phyloP scores from a whole-genome alignment of 1,140 invertebrate species.

The Scaptomyza pallida region DNA sequence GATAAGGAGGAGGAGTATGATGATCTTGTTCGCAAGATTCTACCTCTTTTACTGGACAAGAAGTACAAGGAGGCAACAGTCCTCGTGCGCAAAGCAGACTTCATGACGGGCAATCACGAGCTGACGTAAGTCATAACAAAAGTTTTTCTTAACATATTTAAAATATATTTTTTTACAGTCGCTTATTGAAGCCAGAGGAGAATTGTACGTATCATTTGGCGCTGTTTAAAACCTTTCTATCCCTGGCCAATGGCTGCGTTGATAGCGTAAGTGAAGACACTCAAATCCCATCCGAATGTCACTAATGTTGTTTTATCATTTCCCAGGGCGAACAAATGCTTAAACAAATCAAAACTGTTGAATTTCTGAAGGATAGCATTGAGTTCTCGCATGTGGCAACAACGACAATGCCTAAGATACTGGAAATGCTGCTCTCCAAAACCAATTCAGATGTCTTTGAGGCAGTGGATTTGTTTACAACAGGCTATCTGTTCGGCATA shows the following conservation, averaged over 20 bases:
- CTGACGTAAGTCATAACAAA: constrained; percentile 28
- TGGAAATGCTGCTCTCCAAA: constrained; percentile 90
- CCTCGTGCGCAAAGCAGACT: constrained; percentile 71
- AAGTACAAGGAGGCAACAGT: constrained; percentile 67
- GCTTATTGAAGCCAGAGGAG: constrained; percentile 60
- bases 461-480: constrained; percentile 93
- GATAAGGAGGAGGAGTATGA: constrained; percentile 78
- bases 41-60: constrained; percentile 59
- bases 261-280: constrained; percentile 58
- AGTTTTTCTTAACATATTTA: not conserved
- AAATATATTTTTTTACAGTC: constrained; percentile 26
- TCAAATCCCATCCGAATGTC: too few relatives aligned
- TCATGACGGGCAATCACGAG: constrained; percentile 61
- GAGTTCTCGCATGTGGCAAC: constrained; percentile 89
- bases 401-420: constrained; percentile 88
- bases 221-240: constrained; percentile 71
- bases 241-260: constrained; percentile 62
- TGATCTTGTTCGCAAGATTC: constrained; percentile 54
- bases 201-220: constrained; percentile 66
- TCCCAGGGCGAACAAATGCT: constrained; percentile 74
- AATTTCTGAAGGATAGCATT: constrained; percentile 87
- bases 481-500: constrained; percentile 91
- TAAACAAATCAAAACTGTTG: constrained; percentile 85
- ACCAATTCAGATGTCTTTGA: constrained; percentile 91
- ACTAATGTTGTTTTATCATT: not conserved